Conservation (phyloP, 1,140 invertebrate species). For the Atta texana region DNA sequence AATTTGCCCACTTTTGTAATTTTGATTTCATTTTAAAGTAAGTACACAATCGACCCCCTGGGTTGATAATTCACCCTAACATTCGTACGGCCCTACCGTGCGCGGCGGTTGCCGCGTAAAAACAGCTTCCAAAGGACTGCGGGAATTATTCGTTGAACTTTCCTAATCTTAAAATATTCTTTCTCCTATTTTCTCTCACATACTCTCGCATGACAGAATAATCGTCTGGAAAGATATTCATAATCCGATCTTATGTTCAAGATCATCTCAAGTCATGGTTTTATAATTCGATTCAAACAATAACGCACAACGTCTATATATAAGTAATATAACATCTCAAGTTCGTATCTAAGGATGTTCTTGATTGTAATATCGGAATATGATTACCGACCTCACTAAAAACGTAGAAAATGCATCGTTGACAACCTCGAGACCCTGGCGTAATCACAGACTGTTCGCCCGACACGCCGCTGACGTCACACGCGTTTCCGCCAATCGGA, state of each 20-base stretch:
- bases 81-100: background rate
- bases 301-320: no score
- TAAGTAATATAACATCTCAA: no score
- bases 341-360: no score
- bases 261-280: no score
- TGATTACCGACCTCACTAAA: no score
- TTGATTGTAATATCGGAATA: no score
- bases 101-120: conserved; percentile 3
- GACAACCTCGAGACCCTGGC: background rate
- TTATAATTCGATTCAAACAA: no score
- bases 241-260: background rate
- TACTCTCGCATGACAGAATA: background rate
- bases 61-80: no score
- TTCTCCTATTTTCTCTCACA: background rate
- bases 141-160: background rate
- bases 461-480: conserved; percentile 3
- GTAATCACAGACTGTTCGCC: background rate
- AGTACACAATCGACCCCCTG: no score
- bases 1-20: no score
- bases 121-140: background rate
- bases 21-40: no score
- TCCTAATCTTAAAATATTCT: no score
- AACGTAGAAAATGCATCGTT: background rate
- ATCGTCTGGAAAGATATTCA: background rate
- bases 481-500: background rate